Evolutionary conservation across 1,140 invertebrate genomes (phyloP), one percentile per base, ranked within the genome.

Genomic region (Sycophaga agraensis): DNA sequence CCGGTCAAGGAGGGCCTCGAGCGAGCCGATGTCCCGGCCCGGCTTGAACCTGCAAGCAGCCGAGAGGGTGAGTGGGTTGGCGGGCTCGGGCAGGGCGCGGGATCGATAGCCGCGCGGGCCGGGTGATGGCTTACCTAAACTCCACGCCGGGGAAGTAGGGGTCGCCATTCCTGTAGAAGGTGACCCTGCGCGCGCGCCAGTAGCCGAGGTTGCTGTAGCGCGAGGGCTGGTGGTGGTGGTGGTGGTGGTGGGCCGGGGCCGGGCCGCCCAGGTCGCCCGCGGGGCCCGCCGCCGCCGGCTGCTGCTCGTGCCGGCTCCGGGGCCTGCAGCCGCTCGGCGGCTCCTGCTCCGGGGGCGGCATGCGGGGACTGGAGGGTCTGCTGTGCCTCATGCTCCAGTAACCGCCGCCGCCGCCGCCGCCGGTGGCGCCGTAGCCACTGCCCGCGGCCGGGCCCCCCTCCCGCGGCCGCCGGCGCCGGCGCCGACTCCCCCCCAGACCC

Each of bases 131-230:
- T 70, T 59, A 80, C 79, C 93, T 87, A 71, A 93, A 90, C 74
- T 94, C 92, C 17, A 94, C 85, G 0, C 93, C 93, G 39, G 91
- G 92, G 76, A 91, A 93, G 74, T 94, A 93, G 0, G 90, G 90
- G 77, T 97, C 94, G 4, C 94, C 94, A 86, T 97, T 98, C 72
- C 91, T 88, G 78, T 91, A 97, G 78, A 97, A 96, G 1, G 90
- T 89, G 35, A 97, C 91, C 21, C 93, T 82, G 54, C 89, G 83
- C 0, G 92, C 92, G 64, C 90, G 86, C 91, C 92, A 94, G 70
- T 92, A 92, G 40, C 89, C 91, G 35, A 92, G 84, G 75, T 92
- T 91, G 58, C 87, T 88, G 76, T 91, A 92, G 59, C 88, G 83
- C 61, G 84, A 83, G 8, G 82, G 73, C 8, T 87, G 68, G 59